phyloP scores from a whole-genome alignment of 2,113 vertebrate species.

The Progne subis region DNA sequence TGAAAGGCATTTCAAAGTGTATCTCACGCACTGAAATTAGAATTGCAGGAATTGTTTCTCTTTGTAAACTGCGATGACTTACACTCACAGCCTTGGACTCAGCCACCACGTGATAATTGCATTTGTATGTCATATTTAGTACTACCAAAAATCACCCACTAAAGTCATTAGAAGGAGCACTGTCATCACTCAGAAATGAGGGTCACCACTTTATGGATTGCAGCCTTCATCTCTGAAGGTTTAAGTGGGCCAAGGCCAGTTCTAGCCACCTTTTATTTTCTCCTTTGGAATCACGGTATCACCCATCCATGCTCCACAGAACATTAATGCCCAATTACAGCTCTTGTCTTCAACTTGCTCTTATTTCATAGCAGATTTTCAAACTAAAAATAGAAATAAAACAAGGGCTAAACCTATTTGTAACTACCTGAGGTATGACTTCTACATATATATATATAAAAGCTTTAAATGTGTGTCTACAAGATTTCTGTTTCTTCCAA shows the following conservation, averaged over 20 bases:
- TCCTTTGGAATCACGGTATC: not conserved
- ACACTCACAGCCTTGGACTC: not conserved
- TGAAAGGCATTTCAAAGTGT: too few relatives aligned
- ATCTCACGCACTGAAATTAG: not conserved
- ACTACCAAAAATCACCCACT: not conserved
- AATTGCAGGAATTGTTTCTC: not conserved
- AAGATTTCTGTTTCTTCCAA: not conserved
- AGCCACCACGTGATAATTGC: not conserved
- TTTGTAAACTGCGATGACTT: not conserved
- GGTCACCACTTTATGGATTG: not conserved
- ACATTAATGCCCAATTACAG: accelerated
- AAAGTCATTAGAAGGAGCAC: not conserved
- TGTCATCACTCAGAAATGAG: not conserved
- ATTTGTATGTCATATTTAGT: not conserved
- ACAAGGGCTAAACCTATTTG: not conserved
- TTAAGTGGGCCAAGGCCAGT: not conserved
- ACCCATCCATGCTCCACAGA: too few relatives aligned
- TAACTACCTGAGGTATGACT: not conserved
- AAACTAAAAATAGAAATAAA: not conserved
- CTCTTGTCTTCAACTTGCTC: not conserved
- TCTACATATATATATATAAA: not conserved
- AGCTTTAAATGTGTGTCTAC: not conserved
- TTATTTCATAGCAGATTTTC: not conserved
- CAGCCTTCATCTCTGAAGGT: not conserved
- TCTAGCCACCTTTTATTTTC: not conserved